phyloP scores from a whole-genome alignment of 2,888 invertebrate genomes.

The Chironomus riparius region DNA sequence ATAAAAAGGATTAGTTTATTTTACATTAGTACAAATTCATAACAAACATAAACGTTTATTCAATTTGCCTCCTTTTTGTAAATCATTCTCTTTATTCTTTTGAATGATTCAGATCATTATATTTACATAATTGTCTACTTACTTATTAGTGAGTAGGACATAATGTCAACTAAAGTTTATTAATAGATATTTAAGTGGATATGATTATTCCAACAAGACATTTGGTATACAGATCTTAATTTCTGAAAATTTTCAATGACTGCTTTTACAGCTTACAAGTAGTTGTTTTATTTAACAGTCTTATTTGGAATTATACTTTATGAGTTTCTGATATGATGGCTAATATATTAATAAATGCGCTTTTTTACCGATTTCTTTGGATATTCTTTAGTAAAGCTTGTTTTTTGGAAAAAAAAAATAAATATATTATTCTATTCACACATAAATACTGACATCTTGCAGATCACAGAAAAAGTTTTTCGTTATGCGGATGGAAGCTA shows the following conservation, averaged over 20 bases:
- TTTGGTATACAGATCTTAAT: background rate
- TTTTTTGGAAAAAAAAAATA: background rate
- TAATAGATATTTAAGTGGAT: background rate
- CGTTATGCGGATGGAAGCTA: conserved; percentile 6
- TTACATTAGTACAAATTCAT: background rate
- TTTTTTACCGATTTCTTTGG: too few relatives aligned
- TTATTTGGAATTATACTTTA: too few relatives aligned
- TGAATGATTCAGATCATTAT: too few relatives aligned
- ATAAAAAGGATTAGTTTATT: too few relatives aligned
- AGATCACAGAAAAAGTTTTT: background rate
- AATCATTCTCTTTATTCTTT: too few relatives aligned
- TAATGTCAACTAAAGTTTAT: background rate
- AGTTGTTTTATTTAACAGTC: too few relatives aligned
- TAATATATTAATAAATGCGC: too few relatives aligned
- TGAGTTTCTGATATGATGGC: too few relatives aligned
- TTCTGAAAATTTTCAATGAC: background rate
- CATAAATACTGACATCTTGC: background rate
- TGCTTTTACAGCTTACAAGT: background rate
- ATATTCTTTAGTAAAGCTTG: too few relatives aligned
- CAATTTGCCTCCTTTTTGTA: background rate
- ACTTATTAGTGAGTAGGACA: too few relatives aligned
- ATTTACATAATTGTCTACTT: too few relatives aligned
- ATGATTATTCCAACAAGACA: too few relatives aligned
- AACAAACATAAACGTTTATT: background rate
- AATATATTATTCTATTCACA: background rate